Conservation (phyloP, 2,797 vertebrate genomes). For the Lacerta bilineata region DNA sequence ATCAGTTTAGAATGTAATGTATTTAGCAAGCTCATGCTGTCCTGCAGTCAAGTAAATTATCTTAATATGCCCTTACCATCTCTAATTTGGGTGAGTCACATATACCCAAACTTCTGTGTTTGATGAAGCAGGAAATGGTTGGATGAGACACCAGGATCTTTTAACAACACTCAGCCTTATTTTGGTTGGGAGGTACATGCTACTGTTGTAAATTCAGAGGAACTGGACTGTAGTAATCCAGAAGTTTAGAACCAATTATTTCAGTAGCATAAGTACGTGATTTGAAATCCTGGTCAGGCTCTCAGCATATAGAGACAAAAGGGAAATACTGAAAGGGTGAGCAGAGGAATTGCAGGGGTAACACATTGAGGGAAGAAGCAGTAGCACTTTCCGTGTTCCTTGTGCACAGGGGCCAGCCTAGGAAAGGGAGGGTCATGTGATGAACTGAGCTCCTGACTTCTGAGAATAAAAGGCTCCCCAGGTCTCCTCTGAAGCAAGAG, state of each 20-base stretch:
- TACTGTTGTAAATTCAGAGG: neutral
- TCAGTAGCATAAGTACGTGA: neutral
- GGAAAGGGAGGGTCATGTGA: no score
- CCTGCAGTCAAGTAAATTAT: conserved; percentile 24
- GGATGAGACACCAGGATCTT: neutral
- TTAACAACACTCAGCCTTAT: neutral
- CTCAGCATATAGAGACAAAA: no score
- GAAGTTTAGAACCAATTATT: neutral
- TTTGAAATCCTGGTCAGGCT: neutral
- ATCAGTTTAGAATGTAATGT: conserved; percentile 25
- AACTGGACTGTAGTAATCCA: neutral
- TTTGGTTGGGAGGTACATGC: neutral
- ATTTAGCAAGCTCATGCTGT: neutral
- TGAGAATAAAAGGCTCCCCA: no score
- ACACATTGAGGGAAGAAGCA: no score
- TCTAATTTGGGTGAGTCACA: conserved; percentile 1
- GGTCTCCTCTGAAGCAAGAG: no score
- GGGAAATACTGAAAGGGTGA: no score
- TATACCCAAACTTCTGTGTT: neutral
- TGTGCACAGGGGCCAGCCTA: no score
- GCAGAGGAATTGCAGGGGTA: no score
- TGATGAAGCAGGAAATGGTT: neutral
- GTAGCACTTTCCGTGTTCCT: no score
- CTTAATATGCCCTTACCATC: neutral
- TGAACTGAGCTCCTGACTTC: no score